Evolutionary conservation across 2,797 vertebrate genomes (phyloP).

Genomic region (Sternarchorhynchus goeldii): DNA sequence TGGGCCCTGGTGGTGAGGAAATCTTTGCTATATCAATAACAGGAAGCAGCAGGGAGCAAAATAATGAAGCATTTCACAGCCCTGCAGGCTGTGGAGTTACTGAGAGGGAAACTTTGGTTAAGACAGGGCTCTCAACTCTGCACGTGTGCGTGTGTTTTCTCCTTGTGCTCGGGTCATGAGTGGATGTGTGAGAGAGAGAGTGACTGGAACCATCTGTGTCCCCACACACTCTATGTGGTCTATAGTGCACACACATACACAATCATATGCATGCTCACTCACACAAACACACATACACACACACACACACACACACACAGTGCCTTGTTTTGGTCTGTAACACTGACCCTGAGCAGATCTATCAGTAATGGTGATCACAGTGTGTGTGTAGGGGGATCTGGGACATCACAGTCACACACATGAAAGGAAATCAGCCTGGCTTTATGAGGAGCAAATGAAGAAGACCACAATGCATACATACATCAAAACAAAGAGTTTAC

Average conservation of each 20-base stretch:
- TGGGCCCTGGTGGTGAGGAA: conserved; percentile 69
- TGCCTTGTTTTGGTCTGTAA: conserved; percentile 72
- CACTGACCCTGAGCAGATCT: conserved; percentile 62
- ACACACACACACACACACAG: conserved; percentile 56
- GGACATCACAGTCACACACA: conserved; percentile 53
- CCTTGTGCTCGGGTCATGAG: conserved; percentile 96
- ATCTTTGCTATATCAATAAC: conserved; percentile 79
- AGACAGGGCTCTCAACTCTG: conserved; percentile 36
- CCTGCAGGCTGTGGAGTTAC: conserved; percentile 75
- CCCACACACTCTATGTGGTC: conserved; percentile 73
- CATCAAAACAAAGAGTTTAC: conserved; percentile 43
- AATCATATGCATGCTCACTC: conserved; percentile 39
- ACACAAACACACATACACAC: conserved; percentile 57
- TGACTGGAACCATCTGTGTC: conserved; percentile 86
- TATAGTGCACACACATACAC: conserved; percentile 54
- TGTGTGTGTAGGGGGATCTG: conserved; percentile 35
- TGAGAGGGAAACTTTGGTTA: conserved; percentile 71
- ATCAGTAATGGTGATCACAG: conserved; percentile 62
- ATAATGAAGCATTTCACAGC: conserved; percentile 82
- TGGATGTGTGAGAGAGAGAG: no score
- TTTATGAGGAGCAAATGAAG: conserved; percentile 73
- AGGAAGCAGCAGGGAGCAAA: conserved; percentile 79
- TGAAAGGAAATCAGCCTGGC: conserved; percentile 59
- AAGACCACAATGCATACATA: conserved; percentile 61
- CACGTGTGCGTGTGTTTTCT: conserved; percentile 61